These are phyloP conservation scores for Armadillidium nasatum DNA, from an alignment of 1,140 invertebrate genomes.

Conservation along the genomic window DNA sequence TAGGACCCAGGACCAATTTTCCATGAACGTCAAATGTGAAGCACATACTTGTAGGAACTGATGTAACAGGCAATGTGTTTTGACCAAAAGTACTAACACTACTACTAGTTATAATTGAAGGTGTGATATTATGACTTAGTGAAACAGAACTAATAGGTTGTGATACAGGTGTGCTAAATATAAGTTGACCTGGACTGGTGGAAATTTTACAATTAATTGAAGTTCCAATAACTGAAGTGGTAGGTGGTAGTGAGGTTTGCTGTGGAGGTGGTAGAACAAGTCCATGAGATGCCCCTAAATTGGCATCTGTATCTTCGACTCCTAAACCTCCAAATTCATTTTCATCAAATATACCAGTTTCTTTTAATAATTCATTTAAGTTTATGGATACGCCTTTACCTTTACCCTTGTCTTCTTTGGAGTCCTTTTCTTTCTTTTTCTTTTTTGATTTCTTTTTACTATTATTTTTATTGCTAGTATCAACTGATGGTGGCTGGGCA, in stretches of 20 bases:
- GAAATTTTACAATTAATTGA: slow-evolving; percentile 4
- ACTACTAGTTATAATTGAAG: not conserved
- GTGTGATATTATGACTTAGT: not conserved
- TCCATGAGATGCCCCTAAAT: not conserved
- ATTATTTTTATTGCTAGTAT: slow-evolving; percentile 14
- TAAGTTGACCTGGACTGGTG: not conserved
- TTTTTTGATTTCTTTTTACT: slow-evolving; percentile 28
- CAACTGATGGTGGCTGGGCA: not conserved
- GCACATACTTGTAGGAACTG: not conserved
- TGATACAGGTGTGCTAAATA: not conserved
- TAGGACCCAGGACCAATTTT: not conserved
- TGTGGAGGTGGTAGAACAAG: not conserved
- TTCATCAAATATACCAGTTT: slow-evolving; percentile 30
- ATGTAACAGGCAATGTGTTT: not conserved
- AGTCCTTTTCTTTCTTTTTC: slow-evolving; percentile 32
- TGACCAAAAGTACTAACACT: not conserved
- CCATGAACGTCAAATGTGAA: slow-evolving; percentile 9
- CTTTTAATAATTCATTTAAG: slow-evolving; percentile 27
- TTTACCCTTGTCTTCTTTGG: slow-evolving; percentile 26
- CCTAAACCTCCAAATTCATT: slow-evolving; percentile 22
- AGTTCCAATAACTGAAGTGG: not conserved
- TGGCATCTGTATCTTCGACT: slow-evolving; percentile 16
- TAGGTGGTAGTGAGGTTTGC: not conserved
- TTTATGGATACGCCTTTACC: slow-evolving; percentile 22
- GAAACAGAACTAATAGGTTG: not conserved